Evolutionary conservation across 2,113 vertebrate species (phyloP).

Genomic region (Dromaius novaehollandiae): DNA sequence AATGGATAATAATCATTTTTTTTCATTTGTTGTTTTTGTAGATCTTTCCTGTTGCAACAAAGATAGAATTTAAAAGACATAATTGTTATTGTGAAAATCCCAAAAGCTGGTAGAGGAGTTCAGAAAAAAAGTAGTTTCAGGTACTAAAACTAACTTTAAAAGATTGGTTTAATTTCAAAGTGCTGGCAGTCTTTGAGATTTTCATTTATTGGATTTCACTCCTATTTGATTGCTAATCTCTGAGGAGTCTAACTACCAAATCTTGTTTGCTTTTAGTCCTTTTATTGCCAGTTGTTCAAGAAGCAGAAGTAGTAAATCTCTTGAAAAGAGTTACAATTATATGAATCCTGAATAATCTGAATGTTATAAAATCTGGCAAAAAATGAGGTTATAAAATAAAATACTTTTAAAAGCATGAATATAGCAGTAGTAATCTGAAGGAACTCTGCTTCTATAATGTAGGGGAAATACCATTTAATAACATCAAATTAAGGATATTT

Average conservation of each 20-base stretch:
- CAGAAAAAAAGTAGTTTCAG: background rate
- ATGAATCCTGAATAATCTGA: background rate
- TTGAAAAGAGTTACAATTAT: background rate
- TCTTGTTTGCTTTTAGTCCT: background rate
- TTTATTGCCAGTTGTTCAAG: slow-evolving; percentile 19
- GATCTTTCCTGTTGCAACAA: background rate
- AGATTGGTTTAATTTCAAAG: background rate
- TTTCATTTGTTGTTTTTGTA: background rate
- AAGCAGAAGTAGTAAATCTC: background rate
- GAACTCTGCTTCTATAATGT: background rate
- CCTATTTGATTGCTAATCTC: background rate
- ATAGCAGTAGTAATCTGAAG: background rate
- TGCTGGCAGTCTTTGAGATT: background rate
- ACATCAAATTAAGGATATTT: background rate
- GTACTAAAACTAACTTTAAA: background rate
- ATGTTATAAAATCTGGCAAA: background rate
- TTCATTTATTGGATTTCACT: background rate
- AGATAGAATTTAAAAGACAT: background rate
- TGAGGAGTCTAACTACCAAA: background rate
- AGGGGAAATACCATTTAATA: background rate
- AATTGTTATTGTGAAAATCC: background rate
- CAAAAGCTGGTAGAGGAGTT: background rate
- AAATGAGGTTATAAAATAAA: background rate
- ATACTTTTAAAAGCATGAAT: background rate
- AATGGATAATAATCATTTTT: background rate